Percentiles rank a stretch among this genome's conserved stretches.
These are phyloP conservation scores for Biston stratarius DNA, from an alignment of 2,888 invertebrate genomes.

Conservation along the genomic window DNA sequence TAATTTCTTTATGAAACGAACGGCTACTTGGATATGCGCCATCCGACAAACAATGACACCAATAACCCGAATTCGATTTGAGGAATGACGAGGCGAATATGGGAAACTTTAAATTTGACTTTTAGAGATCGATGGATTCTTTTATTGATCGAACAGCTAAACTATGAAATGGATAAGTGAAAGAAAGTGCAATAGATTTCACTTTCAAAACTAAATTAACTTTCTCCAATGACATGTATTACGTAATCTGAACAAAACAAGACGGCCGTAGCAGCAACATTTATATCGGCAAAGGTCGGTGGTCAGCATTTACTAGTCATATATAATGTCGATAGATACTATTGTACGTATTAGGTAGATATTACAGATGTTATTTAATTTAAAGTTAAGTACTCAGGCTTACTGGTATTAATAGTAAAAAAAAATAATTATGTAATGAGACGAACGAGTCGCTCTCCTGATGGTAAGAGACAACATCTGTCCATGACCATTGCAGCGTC, in stretches of 20 bases:
- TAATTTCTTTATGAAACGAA: constrained; percentile 25
- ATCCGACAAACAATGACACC: constrained; percentile 37
- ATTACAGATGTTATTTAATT: constrained; percentile 2
- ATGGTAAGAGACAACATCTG: too few species aligned
- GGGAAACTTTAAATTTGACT: constrained; percentile 45
- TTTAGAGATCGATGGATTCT: constrained; percentile 46
- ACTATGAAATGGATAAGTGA: constrained; percentile 82
- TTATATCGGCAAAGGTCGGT: constrained; percentile 77
- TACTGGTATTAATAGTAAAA: neutral
- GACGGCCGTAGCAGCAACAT: constrained; percentile 78
- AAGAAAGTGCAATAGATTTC: constrained; percentile 86
- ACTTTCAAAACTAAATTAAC: constrained; percentile 87
- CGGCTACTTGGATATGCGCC: constrained; percentile 9
- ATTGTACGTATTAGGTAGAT: constrained; percentile 31
- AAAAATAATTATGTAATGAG: too few species aligned
- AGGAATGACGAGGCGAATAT: constrained; percentile 42
- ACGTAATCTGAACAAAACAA: constrained; percentile 81
- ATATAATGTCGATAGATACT: constrained; percentile 45
- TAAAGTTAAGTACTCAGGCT: constrained; percentile 29
- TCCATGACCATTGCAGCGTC: too few species aligned
- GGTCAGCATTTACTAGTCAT: constrained; percentile 47
- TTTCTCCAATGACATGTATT: constrained; percentile 86
- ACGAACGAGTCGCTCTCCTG: too few species aligned
- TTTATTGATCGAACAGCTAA: constrained; percentile 66
- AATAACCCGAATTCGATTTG: constrained; percentile 39